Evolutionary conservation across 1,140 invertebrate genomes (phyloP), one percentile per base, ranked within the genome.

Genomic region (Neocloeon triangulifer): DNA sequence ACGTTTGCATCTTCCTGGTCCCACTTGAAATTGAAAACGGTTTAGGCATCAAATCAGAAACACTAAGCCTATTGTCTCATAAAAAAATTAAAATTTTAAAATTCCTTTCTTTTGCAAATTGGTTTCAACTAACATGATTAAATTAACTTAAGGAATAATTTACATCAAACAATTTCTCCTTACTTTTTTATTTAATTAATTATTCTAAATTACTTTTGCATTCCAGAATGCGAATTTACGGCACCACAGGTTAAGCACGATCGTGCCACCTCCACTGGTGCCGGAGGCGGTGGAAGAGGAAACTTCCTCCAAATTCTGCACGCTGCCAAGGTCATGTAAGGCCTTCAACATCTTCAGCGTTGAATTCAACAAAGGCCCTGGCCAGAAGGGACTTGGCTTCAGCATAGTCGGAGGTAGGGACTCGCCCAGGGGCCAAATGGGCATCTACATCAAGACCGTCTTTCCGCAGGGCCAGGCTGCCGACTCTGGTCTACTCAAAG

Each of bases 341-440:
- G 53, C 52, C 25, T 58, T 51, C 41, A 61, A 49, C 20, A 63
- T 66, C 35, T 41, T 60, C 34, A 62, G 55, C 2, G 62, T 63
- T 9, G 51, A 61, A 26, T 81, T 85, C 46, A 66, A 69, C 46
- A 88, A 88, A 53, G 80, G 81, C 13, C 66, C 65, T 7, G 75
- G 78, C 3, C 68, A 78, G 32, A 85, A 84, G 48, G 80, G 78
- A 33, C 59, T 92, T 15, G 85, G 84, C 1, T 89, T 91, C 48
- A 86, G 79, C 49, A 84, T 89, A 43, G 84, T 89, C 15, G 85
- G 84, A 17, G 84, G 84, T 23, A 69, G 64, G 6, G 84, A 89
- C 48, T 84, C 80, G 19, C 76, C 82, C 2, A 75, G 77, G 45
- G 82, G 82, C 3, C 71, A 69, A 41, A 79, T 89, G 66, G 82